These are phyloP conservation scores for Pseudochirops cupreus DNA, from an alignment of 2,797 vertebrate genomes.

Conservation along the genomic window DNA sequence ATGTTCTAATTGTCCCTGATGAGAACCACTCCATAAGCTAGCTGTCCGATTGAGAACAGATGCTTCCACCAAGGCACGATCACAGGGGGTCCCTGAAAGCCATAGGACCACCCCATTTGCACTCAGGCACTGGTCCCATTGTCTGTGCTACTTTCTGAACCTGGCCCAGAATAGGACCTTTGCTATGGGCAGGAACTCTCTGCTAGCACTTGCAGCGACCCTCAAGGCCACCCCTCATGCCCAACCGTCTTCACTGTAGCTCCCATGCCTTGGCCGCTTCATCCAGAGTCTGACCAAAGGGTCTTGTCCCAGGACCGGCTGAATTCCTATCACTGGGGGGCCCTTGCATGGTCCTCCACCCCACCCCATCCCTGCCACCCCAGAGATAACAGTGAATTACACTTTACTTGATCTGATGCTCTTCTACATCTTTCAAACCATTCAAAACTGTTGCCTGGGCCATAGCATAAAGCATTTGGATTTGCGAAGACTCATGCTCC, in stretches of 20 bases:
- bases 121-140: not conserved
- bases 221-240: not conserved
- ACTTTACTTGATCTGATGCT: not conserved
- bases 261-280: not conserved
- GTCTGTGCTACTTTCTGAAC: not conserved
- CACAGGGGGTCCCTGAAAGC: not conserved
- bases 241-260: not conserved
- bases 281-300: not conserved
- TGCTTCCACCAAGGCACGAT: not conserved
- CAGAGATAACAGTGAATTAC: not conserved
- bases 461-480: not conserved
- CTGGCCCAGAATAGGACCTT: not conserved
- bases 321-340: not conserved
- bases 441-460: not conserved
- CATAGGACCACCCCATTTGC: not conserved
- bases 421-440: not conserved
- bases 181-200: not conserved
- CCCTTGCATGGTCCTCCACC: not conserved
- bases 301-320: not conserved
- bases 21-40: not conserved
- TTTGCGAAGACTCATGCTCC: not conserved
- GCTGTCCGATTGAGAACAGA: not conserved
- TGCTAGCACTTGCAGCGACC: not conserved
- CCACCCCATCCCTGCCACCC: not conserved
- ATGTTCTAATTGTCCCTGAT: not conserved